Percentiles rank a stretch among this genome's conserved stretches.
Conservation (phyloP, 2,888 invertebrate genomes). For the Baccha elongata region DNA sequence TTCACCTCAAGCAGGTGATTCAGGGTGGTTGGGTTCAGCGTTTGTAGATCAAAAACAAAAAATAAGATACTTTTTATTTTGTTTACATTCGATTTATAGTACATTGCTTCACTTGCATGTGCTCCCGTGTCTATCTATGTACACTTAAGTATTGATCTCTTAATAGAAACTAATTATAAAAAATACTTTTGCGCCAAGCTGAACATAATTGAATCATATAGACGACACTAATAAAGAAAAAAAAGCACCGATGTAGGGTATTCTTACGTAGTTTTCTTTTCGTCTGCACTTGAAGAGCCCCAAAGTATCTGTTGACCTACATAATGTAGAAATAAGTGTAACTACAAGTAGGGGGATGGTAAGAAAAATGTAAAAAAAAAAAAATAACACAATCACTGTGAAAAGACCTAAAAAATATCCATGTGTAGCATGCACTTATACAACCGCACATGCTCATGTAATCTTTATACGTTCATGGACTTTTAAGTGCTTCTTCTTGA, state of each 20-base stretch:
- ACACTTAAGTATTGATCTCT: constrained; percentile 34
- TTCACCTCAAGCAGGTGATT: constrained; percentile 55
- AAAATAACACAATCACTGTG: neutral
- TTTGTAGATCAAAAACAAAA: neutral
- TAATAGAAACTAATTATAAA: constrained; percentile 48
- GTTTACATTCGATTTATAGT: constrained; percentile 14
- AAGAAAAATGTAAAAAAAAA: neutral
- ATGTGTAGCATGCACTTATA: neutral
- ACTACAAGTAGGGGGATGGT: constrained; percentile 15
- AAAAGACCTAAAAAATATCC: constrained; percentile 1
- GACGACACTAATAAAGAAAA: neutral
- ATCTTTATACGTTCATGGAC: constrained; percentile 36
- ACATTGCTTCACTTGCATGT: constrained; percentile 14
- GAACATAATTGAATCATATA: constrained; percentile 37
- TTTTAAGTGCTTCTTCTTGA: constrained; percentile 22
- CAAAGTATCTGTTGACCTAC: constrained; percentile 57
- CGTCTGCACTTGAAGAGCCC: constrained; percentile 42
- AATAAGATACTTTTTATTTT: neutral
- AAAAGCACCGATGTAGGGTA: neutral
- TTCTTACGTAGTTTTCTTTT: constrained; percentile 22
- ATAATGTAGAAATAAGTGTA: constrained; percentile 39
- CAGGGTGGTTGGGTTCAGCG: constrained; percentile 33
- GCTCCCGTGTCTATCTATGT: neutral
- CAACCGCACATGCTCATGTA: constrained; percentile 7
- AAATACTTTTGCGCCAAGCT: constrained; percentile 34